phyloP scores from a whole-genome alignment of 2,113 vertebrate species.

The Pleuronectes platessa region DNA sequence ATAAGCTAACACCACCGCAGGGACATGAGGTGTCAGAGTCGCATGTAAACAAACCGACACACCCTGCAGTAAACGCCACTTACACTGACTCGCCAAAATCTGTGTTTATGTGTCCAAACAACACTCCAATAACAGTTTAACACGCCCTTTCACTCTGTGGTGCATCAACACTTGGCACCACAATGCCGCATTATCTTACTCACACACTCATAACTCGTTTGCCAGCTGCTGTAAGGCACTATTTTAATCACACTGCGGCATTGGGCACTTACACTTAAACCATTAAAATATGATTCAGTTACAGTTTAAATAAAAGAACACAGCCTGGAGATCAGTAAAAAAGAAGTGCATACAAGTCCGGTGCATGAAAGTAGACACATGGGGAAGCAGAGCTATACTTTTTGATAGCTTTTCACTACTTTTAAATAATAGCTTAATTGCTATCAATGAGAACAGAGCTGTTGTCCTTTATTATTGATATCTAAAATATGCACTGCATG shows the following conservation, averaged over 20 bases:
- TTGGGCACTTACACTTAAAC: background rate
- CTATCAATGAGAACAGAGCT: too few species aligned
- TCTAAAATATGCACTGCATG: too few species aligned
- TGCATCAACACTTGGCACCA: conserved; percentile 3
- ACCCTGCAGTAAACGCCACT: conserved; percentile 22
- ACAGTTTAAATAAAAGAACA: background rate
- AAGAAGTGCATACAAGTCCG: background rate
- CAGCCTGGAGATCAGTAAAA: background rate
- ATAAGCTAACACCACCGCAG: conserved; percentile 4
- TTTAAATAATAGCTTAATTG: too few species aligned
- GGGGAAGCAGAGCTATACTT: background rate
- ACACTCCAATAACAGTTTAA: conserved; percentile 27
- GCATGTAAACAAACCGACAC: conserved; percentile 20
- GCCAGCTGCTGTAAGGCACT: background rate
- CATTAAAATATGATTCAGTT: background rate
- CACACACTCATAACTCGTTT: conserved; percentile 8
- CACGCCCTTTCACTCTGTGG: conserved; percentile 15
- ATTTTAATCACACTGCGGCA: background rate
- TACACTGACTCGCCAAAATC: background rate
- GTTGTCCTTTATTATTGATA: too few species aligned
- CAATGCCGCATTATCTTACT: conserved; percentile 17
- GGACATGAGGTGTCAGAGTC: too few species aligned
- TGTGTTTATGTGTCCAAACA: conserved; percentile 45
- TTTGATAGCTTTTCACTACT: background rate
- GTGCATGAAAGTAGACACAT: background rate